A percentile compares a stretch with the other conserved stretches of the same genome.
Conservation (phyloP, 2,113 vertebrate genomes). For the Festucalex cinctus region DNA sequence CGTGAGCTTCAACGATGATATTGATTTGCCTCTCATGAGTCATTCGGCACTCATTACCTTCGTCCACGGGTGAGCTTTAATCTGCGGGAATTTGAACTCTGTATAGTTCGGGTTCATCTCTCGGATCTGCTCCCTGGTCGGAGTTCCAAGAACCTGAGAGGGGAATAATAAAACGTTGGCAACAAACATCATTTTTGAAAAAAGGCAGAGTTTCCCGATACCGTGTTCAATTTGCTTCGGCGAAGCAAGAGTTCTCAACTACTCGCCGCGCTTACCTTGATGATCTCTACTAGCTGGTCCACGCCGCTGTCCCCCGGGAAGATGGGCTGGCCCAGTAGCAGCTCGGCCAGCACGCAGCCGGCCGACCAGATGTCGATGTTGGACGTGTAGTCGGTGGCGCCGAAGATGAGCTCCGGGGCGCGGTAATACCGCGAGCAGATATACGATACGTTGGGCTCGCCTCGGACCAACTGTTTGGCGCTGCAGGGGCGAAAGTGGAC, state of each 20-base stretch:
- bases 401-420: slow-evolving; percentile 91
- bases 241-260: neutral
- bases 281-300: slow-evolving; percentile 93
- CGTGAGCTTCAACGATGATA: neutral
- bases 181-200: neutral
- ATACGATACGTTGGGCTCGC: slow-evolving; percentile 93
- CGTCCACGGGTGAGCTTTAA: slow-evolving; percentile 94
- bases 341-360: slow-evolving; percentile 87
- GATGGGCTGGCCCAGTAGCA: slow-evolving; percentile 88
- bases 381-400: slow-evolving; percentile 91
- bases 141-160: slow-evolving; percentile 85
- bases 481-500: slow-evolving; percentile 51
- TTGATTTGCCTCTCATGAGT: neutral
- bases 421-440: slow-evolving; percentile 95
- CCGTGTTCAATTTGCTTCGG: neutral
- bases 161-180: neutral
- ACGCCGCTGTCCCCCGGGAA: slow-evolving; percentile 91
- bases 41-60: slow-evolving; percentile 70
- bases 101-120: slow-evolving; percentile 97
- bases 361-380: slow-evolving; percentile 94
- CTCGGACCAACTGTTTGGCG: slow-evolving; percentile 87
- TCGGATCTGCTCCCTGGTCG: slow-evolving; percentile 90
- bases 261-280: slow-evolving; percentile 73
- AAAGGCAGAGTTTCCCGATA: too few relatives aligned
- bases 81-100: slow-evolving; percentile 94